A percentile compares a stretch with the other conserved stretches of the same genome.
Evolutionary conservation across 2,113 vertebrate genomes (phyloP).

Genomic region (Phaetusa simplex): DNA sequence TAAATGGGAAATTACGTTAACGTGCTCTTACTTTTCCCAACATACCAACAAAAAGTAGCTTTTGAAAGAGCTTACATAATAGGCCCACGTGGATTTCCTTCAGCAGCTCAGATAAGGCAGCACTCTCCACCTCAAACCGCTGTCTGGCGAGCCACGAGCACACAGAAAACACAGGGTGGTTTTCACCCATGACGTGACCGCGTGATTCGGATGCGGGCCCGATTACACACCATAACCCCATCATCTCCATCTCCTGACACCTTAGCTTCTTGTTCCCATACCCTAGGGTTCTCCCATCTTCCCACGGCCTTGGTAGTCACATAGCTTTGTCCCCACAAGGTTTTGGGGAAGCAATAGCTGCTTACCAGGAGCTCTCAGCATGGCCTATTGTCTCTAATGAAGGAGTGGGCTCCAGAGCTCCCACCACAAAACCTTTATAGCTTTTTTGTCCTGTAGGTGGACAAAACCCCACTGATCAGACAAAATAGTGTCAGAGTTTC

Average conservation of each 20-base stretch:
- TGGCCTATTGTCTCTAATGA: not conserved
- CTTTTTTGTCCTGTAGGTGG: not conserved
- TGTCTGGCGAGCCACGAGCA: not conserved
- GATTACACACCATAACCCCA: not conserved
- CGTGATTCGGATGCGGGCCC: rapidly evolving
- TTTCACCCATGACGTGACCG: rapidly evolving
- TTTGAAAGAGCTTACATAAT: slow-evolving; percentile 60
- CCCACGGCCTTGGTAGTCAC: rapidly evolving
- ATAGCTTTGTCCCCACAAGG: not conserved
- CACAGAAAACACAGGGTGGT: not conserved
- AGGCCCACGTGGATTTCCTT: slow-evolving; percentile 30
- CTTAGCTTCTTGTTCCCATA: not conserved
- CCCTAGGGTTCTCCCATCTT: not conserved
- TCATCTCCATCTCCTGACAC: not conserved
- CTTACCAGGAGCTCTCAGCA: not conserved
- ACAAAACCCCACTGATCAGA: not conserved
- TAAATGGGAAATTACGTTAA: slow-evolving; percentile 28
- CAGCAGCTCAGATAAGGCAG: not conserved
- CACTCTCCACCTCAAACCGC: not conserved
- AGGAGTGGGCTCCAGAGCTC: not conserved
- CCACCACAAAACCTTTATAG: not conserved
- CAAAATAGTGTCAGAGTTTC: not conserved
- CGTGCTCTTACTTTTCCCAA: slow-evolving; percentile 12
- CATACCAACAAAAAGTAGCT: slow-evolving; percentile 24
- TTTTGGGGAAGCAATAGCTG: not conserved